Conservation (phyloP, 2,113 vertebrate species). For the Grus americana region DNA sequence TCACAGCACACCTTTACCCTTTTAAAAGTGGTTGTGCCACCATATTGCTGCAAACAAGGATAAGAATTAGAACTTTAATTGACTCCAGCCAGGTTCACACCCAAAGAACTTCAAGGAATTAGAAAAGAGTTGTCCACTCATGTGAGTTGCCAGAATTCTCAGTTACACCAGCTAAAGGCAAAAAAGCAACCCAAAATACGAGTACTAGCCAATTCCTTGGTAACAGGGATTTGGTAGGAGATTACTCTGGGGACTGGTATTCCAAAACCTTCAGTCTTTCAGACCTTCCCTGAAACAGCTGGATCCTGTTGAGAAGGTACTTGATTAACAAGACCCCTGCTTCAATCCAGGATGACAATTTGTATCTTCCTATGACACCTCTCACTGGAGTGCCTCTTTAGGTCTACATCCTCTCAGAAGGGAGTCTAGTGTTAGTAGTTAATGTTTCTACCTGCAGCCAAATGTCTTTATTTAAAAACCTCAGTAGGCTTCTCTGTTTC, state of each 20-base stretch:
- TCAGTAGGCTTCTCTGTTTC: not conserved
- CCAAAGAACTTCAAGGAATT: not conserved
- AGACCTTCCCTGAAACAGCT: not conserved
- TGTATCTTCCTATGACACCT: not conserved
- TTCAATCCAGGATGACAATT: not conserved
- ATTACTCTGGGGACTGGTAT: not conserved
- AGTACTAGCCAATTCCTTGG: not conserved
- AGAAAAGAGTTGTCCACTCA: not conserved
- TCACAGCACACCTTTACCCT: not conserved
- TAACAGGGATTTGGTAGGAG: not conserved
- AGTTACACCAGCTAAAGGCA: not conserved
- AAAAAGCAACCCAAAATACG: not conserved
- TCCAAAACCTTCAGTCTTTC: not conserved
- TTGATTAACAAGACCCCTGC: not conserved
- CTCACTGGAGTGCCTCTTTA: not conserved
- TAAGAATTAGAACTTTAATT: not conserved
- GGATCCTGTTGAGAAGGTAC: not conserved
- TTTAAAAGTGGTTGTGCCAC: not conserved
- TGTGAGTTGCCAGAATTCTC: not conserved
- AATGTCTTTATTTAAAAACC: not conserved
- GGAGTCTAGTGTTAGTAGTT: not conserved
- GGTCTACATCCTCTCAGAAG: not conserved
- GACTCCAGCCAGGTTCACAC: not conserved
- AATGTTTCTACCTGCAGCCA: not conserved
- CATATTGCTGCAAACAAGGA: not conserved